These are phyloP conservation scores for Acrossocheilus wenchowensis DNA, from an alignment of 2,797 vertebrate species.

Conservation along the genomic window DNA sequence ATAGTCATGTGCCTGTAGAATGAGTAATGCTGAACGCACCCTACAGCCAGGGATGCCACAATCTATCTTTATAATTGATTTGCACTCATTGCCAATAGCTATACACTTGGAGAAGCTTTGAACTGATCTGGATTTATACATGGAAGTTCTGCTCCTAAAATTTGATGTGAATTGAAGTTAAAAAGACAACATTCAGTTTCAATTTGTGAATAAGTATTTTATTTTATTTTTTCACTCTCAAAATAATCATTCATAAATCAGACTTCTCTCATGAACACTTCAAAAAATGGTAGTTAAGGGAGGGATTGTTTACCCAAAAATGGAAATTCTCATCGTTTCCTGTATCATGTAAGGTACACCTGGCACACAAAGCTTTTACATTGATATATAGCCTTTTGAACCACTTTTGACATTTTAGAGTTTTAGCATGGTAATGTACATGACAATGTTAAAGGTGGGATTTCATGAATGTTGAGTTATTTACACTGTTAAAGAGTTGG, in stretches of 20 bases:
- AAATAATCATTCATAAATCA: too few species aligned
- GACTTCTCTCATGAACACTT: neutral
- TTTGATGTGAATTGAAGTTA: neutral
- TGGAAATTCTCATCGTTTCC: too few species aligned
- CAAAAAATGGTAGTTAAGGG: neutral
- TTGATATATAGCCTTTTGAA: too few species aligned
- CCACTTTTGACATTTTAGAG: too few species aligned
- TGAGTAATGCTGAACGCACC: constrained; percentile 11
- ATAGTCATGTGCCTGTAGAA: constrained; percentile 13
- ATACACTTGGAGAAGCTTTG: neutral
- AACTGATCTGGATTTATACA: neutral
- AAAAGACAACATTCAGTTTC: neutral
- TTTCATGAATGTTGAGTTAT: too few species aligned
- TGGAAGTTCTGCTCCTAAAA: neutral
- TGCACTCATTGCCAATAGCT: neutral
- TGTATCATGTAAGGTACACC: too few species aligned
- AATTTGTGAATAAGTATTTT: neutral
- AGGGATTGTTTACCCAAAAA: too few species aligned
- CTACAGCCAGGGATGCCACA: neutral
- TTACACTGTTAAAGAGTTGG: too few species aligned
- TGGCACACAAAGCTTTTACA: too few species aligned
- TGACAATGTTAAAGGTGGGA: too few species aligned
- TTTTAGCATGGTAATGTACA: too few species aligned
- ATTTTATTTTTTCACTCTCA: too few species aligned
- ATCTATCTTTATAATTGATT: neutral